Conservation (phyloP, 2,888 invertebrate species). For the Panzeria rudis region DNA sequence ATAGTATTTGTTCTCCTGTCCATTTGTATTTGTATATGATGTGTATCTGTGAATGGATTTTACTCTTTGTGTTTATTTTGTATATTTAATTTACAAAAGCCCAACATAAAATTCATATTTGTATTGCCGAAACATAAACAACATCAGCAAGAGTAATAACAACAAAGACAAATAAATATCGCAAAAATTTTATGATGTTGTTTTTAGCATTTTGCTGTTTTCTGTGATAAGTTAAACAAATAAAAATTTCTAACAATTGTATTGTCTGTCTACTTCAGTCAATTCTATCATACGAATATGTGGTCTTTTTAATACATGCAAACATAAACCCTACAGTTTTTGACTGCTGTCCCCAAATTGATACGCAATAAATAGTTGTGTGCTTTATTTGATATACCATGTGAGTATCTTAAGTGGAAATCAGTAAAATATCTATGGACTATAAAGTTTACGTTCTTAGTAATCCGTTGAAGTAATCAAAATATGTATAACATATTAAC, state of each 20-base stretch:
- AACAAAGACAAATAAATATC: constrained; percentile 13
- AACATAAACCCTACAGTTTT: background rate
- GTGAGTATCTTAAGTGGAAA: background rate
- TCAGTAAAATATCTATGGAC: background rate
- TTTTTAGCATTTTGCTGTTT: constrained; percentile 53
- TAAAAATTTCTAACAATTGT: constrained; percentile 36
- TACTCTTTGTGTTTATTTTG: constrained; percentile 31
- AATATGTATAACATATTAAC: background rate
- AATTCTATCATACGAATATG: constrained; percentile 17
- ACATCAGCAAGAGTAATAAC: constrained; percentile 27
- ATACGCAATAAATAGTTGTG: background rate
- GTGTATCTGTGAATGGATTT: background rate
- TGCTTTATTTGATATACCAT: background rate
- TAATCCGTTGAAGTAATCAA: background rate
- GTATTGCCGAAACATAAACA: constrained; percentile 48
- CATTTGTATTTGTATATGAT: constrained; percentile 26
- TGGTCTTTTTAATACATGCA: background rate
- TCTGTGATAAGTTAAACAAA: constrained; percentile 63
- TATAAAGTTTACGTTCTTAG: background rate
- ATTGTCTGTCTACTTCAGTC: constrained; percentile 20
- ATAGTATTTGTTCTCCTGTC: constrained; percentile 7
- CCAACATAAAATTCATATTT: constrained; percentile 65
- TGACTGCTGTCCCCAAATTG: background rate
- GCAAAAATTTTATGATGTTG: constrained; percentile 46
- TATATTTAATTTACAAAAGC: constrained; percentile 58